Base-by-base conservation (phyloP, 2,888 invertebrate species). In the Amaurobius ferox region DNA sequence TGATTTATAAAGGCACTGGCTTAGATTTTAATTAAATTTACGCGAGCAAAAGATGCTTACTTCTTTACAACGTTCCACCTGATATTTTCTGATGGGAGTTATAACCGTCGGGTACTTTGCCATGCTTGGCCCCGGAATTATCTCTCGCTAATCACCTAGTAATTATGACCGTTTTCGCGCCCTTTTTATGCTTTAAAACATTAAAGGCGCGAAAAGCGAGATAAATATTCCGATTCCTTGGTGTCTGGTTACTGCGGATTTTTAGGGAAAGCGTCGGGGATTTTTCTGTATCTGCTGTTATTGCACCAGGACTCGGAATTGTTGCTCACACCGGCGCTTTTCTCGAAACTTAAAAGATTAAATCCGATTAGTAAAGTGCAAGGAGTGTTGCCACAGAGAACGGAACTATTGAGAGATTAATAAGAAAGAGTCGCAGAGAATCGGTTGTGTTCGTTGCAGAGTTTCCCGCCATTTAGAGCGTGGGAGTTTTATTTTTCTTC, bases 21-120 rank as follows among this genome's bases (percentile, higher is more conserved):
- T 77, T 72, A 48, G 83, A 77, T 83, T 83, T 83, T 83, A 83
- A 83, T 83, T 83, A 83, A 83, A 83, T 83, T 83, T 83, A 72
- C 73, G 61, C 32, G 19, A n/a, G 61, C 64, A 64, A 76, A 73
- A 72, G 77, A 72, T 71, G 77, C 67, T 55, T 23, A 29, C 29
- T 29, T 62, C 61, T 64, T 64, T 44, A 62, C 62, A 32, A 62
- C 61, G 28, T 28, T 28, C 40, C 26, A 28, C 26, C 19, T 55
- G 70, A 77, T 68, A 68, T 78, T 78, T 68, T 68, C 68, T 77
- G 35, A 39, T 77, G 73, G 73, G 62, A 61, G 39, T 23, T 55
- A 28, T 16, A 44, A 70, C 28, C 11, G 6, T 16, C 16, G 2
- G 29, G 5, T 1, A 9, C 40, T 29, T 40, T 19, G 32, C 11